These are phyloP conservation scores for Borostomias antarcticus DNA, from an alignment of 2,797 vertebrate species.

Conservation along the genomic window DNA sequence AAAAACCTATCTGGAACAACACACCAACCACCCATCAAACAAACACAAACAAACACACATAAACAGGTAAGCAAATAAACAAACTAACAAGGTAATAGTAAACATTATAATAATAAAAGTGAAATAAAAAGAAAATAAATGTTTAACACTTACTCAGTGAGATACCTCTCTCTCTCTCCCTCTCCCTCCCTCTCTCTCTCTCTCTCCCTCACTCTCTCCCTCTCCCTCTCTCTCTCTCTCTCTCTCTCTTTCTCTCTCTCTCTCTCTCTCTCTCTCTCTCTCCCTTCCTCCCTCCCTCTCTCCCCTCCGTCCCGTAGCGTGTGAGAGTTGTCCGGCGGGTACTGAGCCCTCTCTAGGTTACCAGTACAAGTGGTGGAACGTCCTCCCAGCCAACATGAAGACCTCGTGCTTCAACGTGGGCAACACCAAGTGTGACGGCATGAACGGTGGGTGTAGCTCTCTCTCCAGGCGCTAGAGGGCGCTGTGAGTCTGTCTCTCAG, in stretches of 20 bases:
- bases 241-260: not conserved
- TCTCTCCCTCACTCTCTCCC: no score
- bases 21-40: no score
- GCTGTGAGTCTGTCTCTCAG: conserved; percentile 11
- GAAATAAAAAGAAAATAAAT: no score
- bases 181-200: no score
- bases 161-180: no score
- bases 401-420: conserved; percentile 97
- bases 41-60: no score
- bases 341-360: conserved; percentile 90
- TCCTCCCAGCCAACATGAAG: conserved; percentile 93
- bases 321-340: conserved; percentile 89
- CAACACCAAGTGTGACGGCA: conserved; percentile 93
- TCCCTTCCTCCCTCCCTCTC: not conserved
- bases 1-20: no score
- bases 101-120: no score
- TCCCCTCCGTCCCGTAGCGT: conserved; percentile 70
- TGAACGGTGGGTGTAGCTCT: conserved; percentile 84
- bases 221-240: no score
- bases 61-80: no score
- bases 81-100: no score
- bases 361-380: conserved; percentile 98
- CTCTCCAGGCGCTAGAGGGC: conserved; percentile 39
- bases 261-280: not conserved
- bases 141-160: no score